phyloP scores from a whole-genome alignment of 1,140 invertebrate species.

The Drosophila erecta region DNA sequence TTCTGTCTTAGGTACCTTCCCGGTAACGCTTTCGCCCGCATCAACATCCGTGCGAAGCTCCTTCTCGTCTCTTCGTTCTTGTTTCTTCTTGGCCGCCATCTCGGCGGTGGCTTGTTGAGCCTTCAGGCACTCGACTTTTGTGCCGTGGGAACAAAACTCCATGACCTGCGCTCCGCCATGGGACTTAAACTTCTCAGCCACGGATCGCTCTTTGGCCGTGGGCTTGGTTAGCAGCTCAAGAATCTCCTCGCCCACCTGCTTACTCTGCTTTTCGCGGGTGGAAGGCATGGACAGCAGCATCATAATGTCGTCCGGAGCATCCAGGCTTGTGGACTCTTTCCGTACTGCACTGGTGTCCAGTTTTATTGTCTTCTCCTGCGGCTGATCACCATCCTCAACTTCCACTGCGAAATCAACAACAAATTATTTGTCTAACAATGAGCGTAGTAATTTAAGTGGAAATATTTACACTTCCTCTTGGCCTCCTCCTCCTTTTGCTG shows the following conservation, averaged over 20 bases:
- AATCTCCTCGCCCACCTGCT: conserved; percentile 98
- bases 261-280: conserved; percentile 97
- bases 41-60: conserved; percentile 23
- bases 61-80: conserved; percentile 82
- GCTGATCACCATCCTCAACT: conserved; percentile 21
- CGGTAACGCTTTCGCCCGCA: conserved; percentile 6
- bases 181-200: conserved; percentile 97
- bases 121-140: conserved; percentile 94
- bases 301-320: conserved; percentile 88
- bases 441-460: neutral
- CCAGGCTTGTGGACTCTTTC: conserved; percentile 85
- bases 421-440: neutral
- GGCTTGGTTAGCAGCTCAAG: conserved; percentile 96
- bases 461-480: conserved; percentile 84
- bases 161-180: conserved; percentile 97
- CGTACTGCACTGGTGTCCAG: conserved; percentile 30
- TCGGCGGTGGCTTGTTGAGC: conserved; percentile 85
- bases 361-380: conserved; percentile 53
- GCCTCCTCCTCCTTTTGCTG: conserved; percentile 67
- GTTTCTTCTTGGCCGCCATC: conserved; percentile 80
- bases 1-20: conserved; percentile 44
- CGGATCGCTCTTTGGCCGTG: conserved; percentile 96
- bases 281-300: conserved; percentile 96
- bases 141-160: conserved; percentile 98
- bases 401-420: conserved; percentile 25